These are phyloP conservation scores for Carpatolechia fugitivella DNA, from an alignment of 2,888 invertebrate genomes.

Conservation along the genomic window DNA sequence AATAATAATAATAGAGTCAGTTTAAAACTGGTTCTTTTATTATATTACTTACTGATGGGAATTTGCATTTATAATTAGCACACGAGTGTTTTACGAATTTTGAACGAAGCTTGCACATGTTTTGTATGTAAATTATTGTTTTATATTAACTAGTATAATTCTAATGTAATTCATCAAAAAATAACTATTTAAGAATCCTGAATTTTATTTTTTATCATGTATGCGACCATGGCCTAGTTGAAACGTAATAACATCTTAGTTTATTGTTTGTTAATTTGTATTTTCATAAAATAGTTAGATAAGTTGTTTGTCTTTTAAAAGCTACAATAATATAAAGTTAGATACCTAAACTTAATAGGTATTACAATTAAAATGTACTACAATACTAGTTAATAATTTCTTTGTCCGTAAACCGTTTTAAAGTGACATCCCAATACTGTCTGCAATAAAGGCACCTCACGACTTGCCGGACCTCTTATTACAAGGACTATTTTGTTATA, in stretches of 20 bases:
- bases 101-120: not conserved
- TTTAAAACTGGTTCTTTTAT: conserved; percentile 6
- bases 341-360: too few relatives aligned
- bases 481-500: conserved; percentile 41
- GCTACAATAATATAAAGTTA: too few relatives aligned
- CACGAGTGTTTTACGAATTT: not conserved
- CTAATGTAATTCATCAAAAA: not conserved
- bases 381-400: too few relatives aligned
- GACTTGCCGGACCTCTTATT: conserved; percentile 11
- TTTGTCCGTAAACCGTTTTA: not conserved
- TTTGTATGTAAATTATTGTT: not conserved
- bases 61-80: not conserved
- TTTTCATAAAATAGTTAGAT: too few relatives aligned
- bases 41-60: conserved; percentile 2
- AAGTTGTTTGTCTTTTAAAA: too few relatives aligned
- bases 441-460: not conserved
- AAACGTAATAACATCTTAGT: too few relatives aligned
- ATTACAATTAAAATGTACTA: too few relatives aligned
- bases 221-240: too few relatives aligned
- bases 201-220: too few relatives aligned
- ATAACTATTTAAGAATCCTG: too few relatives aligned
- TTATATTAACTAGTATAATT: too few relatives aligned
- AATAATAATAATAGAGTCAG: not conserved
- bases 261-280: too few relatives aligned
- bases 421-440: not conserved